phyloP scores from a whole-genome alignment of 2,888 invertebrate species.

The Rhagonycha lutea region DNA sequence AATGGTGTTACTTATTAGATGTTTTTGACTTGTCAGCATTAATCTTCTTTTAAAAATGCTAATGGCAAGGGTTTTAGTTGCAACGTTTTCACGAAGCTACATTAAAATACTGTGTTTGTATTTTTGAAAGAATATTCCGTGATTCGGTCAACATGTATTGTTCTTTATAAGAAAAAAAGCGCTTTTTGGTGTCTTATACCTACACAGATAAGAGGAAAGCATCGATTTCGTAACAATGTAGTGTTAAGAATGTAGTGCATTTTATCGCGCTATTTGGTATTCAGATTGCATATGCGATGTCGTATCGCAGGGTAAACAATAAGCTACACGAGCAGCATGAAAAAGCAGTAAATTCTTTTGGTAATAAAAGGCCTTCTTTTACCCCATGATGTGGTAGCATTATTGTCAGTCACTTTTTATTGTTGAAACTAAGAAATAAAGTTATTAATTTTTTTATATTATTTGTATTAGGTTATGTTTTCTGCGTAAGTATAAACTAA shows the following conservation, averaged over 20 bases:
- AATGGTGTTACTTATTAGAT: slow-evolving; percentile 50
- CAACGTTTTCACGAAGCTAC: slow-evolving; percentile 25
- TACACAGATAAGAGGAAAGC: slow-evolving; percentile 4
- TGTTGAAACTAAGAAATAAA: slow-evolving; percentile 7
- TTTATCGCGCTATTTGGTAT: slow-evolving; percentile 30
- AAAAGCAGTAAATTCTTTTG: slow-evolving; percentile 22
- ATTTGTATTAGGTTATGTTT: background rate
- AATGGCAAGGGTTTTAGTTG: slow-evolving; percentile 40
- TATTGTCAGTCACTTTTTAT: slow-evolving; percentile 12
- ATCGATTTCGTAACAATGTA: slow-evolving; percentile 27
- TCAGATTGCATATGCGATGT: slow-evolving; percentile 31
- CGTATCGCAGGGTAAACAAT: slow-evolving; percentile 28
- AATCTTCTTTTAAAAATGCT: slow-evolving; percentile 43
- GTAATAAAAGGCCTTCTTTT: slow-evolving; percentile 20
- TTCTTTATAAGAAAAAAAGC: slow-evolving; percentile 10
- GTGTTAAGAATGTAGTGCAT: slow-evolving; percentile 26
- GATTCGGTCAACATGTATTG: slow-evolving; percentile 2
- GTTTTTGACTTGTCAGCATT: slow-evolving; percentile 44
- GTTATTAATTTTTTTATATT: slow-evolving; percentile 7
- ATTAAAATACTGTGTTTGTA: slow-evolving; percentile 38
- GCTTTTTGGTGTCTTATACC: slow-evolving; percentile 1
- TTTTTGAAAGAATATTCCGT: slow-evolving; percentile 17
- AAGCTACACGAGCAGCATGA: slow-evolving; percentile 24
- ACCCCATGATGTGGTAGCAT: slow-evolving; percentile 13
- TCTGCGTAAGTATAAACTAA: background rate